Evolutionary conservation across 2,888 invertebrate species (phyloP), one percentile per base, ranked within the genome.

Genomic region (Seladonia tumulorum): DNA sequence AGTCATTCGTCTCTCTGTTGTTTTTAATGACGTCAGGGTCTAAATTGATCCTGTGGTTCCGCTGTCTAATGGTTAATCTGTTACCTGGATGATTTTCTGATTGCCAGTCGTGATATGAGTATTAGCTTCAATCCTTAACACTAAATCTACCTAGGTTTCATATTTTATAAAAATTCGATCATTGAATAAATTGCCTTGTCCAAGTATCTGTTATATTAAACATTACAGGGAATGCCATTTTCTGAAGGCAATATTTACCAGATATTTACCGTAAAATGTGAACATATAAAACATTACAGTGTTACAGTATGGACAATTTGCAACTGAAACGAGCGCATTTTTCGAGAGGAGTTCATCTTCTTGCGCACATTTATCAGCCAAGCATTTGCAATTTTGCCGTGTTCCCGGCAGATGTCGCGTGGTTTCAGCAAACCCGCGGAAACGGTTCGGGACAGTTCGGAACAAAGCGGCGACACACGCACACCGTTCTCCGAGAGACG

Each of bases 271-370:
- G 5, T 79, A 92, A 93, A 93, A 93, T 92, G 93, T 90, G 7
- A 8, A n/a, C 84, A 85, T 89, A 35, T 35, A 90, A 91, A 93
- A 93, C 93, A 93, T 93, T 91, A 91, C 42, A 42, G 42, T 42
- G 42, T 10, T 42, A 42, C 12, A 45, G 2, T 45, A 45, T 14
- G 45, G 12, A 45, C 45, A 45, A 12, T 45, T 45, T 14, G 12
- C 12, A 45, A 45, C 14, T 14, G 42, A 10, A 42, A 42, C 45
- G 45, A 45, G 12, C 2, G 2, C 12, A 45, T 45, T 45, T 45
- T 45, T 45, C 14, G 8, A 22, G 53, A 53, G 8, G 7, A 53
- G 53, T 53, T 8, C 18, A 8, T 22, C 53, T n/a, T 53, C 53
- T 22, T 53, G 18, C 14, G 18, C 14, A 3, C 10, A 63, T 63